Conservation (phyloP, 2,888 invertebrate genomes). For the Tetropium fuscum region DNA sequence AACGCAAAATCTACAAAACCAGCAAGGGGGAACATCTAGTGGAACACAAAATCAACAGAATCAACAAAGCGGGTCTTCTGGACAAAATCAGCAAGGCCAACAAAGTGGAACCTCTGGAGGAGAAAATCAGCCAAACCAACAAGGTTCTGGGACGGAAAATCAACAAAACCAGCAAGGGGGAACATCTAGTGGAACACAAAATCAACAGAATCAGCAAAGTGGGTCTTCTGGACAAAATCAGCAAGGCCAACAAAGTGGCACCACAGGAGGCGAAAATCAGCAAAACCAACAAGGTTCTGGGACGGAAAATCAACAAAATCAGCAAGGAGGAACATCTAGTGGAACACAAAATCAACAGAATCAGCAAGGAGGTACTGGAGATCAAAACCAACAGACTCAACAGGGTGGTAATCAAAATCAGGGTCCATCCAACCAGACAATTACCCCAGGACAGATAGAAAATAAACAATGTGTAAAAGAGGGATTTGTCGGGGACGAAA, state of each 20-base stretch:
- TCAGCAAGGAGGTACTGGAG: conserved; percentile 39
- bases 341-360: conserved; percentile 19
- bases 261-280: neutral
- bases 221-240: conserved; percentile 7
- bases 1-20: conserved; percentile 21
- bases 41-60: conserved; percentile 22
- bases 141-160: conserved; percentile 14
- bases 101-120: neutral
- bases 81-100: conserved; percentile 28
- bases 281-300: conserved; percentile 15
- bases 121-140: conserved; percentile 25
- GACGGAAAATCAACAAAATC: conserved; percentile 7
- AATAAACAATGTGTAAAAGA: conserved; percentile 69
- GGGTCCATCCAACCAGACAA: conserved; percentile 4
- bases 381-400: conserved; percentile 25
- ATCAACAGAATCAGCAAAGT: conserved; percentile 20
- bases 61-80: conserved; percentile 40
- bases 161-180: conserved; percentile 33
- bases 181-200: conserved; percentile 34
- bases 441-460: conserved; percentile 13
- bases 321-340: neutral
- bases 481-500: conserved; percentile 78
- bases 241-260: conserved; percentile 26
- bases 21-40: conserved; percentile 23
- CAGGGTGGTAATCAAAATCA: neutral